These are phyloP conservation scores for Lethrus apterus DNA, from an alignment of 1,140 invertebrate genomes.

Conservation along the genomic window DNA sequence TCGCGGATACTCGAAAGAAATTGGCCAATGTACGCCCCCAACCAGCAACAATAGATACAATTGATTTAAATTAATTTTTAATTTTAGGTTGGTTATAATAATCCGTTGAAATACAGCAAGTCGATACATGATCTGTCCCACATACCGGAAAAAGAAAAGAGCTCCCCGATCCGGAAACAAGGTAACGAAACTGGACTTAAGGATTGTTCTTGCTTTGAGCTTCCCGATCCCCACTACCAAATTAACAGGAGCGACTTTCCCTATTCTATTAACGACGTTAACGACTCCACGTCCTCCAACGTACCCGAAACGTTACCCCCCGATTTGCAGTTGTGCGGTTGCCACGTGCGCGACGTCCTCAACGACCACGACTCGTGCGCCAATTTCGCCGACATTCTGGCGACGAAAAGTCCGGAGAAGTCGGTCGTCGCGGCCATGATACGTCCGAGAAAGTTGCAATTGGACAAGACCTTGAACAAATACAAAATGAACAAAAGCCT, in stretches of 20 bases:
- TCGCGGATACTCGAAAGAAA: constrained; percentile 80
- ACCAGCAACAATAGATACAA: not conserved
- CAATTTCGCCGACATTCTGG: not conserved
- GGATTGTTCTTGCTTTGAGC: not conserved
- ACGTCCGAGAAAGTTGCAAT: constrained; percentile 33
- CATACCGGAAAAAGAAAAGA: constrained; percentile 49
- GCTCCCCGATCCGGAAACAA: constrained; percentile 27
- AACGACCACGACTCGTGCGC: constrained; percentile 5
- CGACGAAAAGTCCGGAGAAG: constrained; percentile 30
- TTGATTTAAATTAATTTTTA: constrained; percentile 14
- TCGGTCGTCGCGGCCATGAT: constrained; percentile 23
- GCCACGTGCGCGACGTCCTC: constrained; percentile 36
- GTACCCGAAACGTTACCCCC: constrained; percentile 12
- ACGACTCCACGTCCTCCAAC: constrained; percentile 12
- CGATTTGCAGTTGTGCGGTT: constrained; percentile 38
- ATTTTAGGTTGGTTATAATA: constrained; percentile 63
- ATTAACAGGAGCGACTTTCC: constrained; percentile 13
- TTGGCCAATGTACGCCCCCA: constrained; percentile 71
- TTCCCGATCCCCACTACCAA: constrained; percentile 2
- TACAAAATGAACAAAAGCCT: constrained; percentile 61
- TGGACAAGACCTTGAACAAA: constrained; percentile 35
- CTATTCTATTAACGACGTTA: constrained; percentile 15
- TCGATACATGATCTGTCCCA: constrained; percentile 68
- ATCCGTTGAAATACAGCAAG: constrained; percentile 73
- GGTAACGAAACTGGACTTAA: constrained; percentile 27